Base-by-base conservation (phyloP, 2,888 invertebrate genomes). In the Malthinus seriepunctatus region DNA sequence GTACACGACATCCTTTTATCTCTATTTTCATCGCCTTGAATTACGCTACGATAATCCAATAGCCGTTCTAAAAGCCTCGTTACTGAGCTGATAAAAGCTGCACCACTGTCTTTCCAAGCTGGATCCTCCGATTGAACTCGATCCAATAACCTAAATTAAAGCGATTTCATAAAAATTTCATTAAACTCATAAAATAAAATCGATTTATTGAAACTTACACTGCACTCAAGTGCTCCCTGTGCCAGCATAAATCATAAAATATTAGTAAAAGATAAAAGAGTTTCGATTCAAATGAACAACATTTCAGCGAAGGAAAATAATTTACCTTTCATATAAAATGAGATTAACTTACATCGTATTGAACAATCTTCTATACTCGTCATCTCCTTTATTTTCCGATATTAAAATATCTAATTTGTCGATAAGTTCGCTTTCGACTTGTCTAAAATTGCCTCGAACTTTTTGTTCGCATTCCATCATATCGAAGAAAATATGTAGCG, bases 1-100 rank as follows among this genome's bases (percentile, higher is more conserved):
- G 96, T 97, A 75, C 96, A 97, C 0, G 95, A 94, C 95, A 97
- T 97, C 60, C 95, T 83, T 76, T 96, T 97, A 76, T 96, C 95
- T 33, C 94, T 83, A 76, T 96, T 95, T 75, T 97, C 96, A 70
- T 96, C 95, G 10, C 95, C 95, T 75, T 95, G 94, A 81, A 95
- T 93, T 1, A 97, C 95, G 71, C 93, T 93, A 64, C 97, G 87
- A 79, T 97, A 97, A 81, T 97, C 97, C 42, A 97, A 81, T 49
- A 97, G 82, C 15, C 95, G 82, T 78, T 96, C 96, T 65, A 97
- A 77, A 35, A 97, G 82, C 8, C 93, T 83, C 0, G 95, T 95
- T 35, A 97, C 93, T 0, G 96, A 96, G 57, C 90, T 91, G 52
- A 97, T 94, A 71, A 97, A 96, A 1, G 93, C 91, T 0, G 91